A percentile compares a stretch with the other conserved stretches of the same genome.
Conservation (phyloP, 2,888 invertebrate genomes). For the Sinotaia quadrata region DNA sequence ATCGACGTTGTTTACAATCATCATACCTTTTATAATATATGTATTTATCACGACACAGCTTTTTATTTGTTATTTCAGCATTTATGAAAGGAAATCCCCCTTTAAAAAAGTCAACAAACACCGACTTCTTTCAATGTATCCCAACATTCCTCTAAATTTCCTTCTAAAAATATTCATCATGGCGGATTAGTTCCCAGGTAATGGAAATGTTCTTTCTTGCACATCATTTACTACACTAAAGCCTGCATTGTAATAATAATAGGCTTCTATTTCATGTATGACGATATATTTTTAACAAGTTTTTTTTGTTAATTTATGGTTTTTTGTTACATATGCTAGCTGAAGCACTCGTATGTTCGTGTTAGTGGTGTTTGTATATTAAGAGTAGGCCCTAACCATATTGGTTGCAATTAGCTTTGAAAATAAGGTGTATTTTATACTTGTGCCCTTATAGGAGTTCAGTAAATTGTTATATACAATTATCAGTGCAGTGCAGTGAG, state of each 20-base stretch:
- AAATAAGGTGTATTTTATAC: constrained; percentile 5
- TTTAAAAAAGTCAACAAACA: neutral
- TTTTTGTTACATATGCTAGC: too few relatives aligned
- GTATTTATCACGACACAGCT: neutral
- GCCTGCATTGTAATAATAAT: neutral
- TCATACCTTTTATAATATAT: too few relatives aligned
- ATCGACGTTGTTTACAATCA: too few relatives aligned
- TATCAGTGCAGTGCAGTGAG: too few relatives aligned
- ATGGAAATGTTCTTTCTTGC: constrained; percentile 30
- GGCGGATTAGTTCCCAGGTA: constrained; percentile 46
- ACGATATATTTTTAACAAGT: too few relatives aligned
- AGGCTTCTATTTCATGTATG: too few relatives aligned
- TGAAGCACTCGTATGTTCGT: too few relatives aligned
- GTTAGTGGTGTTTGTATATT: too few relatives aligned
- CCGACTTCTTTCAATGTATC: constrained; percentile 29
- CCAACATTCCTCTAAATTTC: constrained; percentile 46
- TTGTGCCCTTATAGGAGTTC: too few relatives aligned
- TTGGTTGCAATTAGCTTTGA: constrained; percentile 28
- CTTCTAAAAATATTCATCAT: constrained; percentile 63
- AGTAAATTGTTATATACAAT: too few relatives aligned
- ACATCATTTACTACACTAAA: constrained; percentile 1
- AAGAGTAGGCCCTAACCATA: too few relatives aligned
- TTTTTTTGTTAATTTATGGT: too few relatives aligned
- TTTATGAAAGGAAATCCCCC: neutral
- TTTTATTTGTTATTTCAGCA: neutral